These are phyloP conservation scores for Ellobius talpinus DNA, from an alignment of 2,113 vertebrate species.

Conservation along the genomic window DNA sequence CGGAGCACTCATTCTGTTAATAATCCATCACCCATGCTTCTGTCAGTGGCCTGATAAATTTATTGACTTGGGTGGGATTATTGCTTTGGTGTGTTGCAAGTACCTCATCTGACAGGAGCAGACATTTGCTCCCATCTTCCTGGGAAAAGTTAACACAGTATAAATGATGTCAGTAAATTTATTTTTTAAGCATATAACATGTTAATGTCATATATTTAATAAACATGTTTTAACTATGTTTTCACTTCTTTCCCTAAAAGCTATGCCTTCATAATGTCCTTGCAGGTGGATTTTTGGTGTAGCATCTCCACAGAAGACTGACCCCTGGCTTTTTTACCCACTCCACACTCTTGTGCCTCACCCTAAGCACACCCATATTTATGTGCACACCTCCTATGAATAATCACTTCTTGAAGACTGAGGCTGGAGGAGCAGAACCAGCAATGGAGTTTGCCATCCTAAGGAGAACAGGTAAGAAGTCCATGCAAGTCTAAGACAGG, in stretches of 20 bases:
- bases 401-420: not conserved
- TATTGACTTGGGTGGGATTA: too few species aligned
- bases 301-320: not conserved
- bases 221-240: not conserved
- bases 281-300: not conserved
- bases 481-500: not conserved
- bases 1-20: too few species aligned
- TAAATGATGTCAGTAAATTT: not conserved
- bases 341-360: not conserved
- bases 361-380: accelerated
- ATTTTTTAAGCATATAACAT: not conserved
- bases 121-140: too few species aligned
- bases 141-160: not conserved
- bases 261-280: not conserved
- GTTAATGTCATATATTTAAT: not conserved
- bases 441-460: not conserved
- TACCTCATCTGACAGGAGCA: not conserved
- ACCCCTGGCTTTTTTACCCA: not conserved
- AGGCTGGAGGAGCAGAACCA: not conserved
- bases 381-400: not conserved
- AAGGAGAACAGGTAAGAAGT: not conserved
- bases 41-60: too few species aligned
- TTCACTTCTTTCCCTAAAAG: not conserved
- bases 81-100: too few species aligned
- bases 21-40: too few species aligned